These are phyloP conservation scores for Climacteris rufus DNA, from an alignment of 2,113 vertebrate genomes.

Conservation along the genomic window DNA sequence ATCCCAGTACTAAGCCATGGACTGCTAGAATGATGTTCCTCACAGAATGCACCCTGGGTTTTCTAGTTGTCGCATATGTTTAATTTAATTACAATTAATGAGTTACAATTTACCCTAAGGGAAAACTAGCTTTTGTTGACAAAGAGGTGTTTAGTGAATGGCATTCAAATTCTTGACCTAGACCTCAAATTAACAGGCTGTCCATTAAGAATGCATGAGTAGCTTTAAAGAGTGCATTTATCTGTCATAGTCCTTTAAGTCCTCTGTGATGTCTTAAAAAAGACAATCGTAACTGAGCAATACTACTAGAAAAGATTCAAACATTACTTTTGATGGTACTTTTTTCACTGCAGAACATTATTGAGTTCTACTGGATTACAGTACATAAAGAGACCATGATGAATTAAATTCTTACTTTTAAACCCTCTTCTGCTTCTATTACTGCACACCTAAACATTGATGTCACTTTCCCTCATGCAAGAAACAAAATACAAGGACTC, in stretches of 20 bases:
- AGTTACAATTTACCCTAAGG: constrained; percentile 77
- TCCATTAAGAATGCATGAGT: constrained; percentile 80
- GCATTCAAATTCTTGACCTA: constrained; percentile 80
- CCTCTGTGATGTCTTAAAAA: constrained; percentile 53
- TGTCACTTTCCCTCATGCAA: background rate
- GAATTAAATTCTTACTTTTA: background rate
- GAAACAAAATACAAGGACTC: background rate
- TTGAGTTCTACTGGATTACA: background rate
- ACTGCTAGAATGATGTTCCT: background rate
- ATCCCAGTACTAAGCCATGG: background rate
- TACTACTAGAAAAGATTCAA: background rate
- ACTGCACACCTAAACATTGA: background rate
- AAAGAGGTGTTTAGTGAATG: constrained; percentile 74
- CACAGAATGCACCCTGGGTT: constrained; percentile 62
- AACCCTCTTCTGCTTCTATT: background rate
- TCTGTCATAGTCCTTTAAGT: constrained; percentile 64
- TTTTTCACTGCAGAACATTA: constrained; percentile 7
- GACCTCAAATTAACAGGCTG: constrained; percentile 78
- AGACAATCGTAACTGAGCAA: constrained; percentile 19
- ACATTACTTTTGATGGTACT: background rate
- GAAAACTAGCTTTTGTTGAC: constrained; percentile 72
- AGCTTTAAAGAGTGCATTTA: constrained; percentile 73
- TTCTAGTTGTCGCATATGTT: constrained; percentile 73
- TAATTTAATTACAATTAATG: constrained; percentile 82
- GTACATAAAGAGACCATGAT: background rate